A percentile compares a stretch with the other conserved stretches of the same genome.
phyloP scores from a whole-genome alignment of 2,797 vertebrate genomes.

The Podarcis siculus region DNA sequence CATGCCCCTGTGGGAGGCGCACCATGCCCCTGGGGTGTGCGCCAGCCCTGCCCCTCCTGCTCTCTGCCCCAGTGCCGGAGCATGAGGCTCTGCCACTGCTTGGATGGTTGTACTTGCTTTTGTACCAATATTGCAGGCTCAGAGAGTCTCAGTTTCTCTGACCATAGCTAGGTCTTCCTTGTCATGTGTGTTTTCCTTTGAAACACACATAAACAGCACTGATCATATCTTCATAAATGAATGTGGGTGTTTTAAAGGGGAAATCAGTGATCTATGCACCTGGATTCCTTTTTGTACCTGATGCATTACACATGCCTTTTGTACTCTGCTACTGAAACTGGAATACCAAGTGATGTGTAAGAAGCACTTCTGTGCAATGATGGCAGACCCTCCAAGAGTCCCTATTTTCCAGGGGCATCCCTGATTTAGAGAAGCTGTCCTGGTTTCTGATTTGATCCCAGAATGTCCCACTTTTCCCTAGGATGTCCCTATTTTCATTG shows the following conservation, averaged over 20 bases:
- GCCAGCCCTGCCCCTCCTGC: no score
- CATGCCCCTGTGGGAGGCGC: no score
- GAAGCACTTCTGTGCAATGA: background rate
- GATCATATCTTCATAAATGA: background rate
- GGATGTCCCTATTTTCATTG: no score
- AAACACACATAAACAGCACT: background rate
- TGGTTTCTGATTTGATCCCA: no score
- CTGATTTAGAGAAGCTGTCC: no score
- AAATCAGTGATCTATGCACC: background rate
- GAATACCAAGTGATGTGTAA: background rate
- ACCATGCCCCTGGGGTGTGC: no score
- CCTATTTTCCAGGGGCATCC: no score
- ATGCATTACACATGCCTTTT: background rate
- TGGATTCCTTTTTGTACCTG: background rate
- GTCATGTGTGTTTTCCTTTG: background rate
- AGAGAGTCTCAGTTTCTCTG: background rate
- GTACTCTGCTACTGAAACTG: background rate
- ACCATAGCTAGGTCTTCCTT: background rate
- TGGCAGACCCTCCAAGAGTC: background rate
- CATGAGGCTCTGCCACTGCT: background rate
- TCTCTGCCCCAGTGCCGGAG: no score
- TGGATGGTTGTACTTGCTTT: background rate
- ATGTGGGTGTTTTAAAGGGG: background rate
- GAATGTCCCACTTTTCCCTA: no score
- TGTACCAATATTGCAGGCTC: background rate